A percentile compares a stretch with the other conserved stretches of the same genome.
Conservation (phyloP, 2,797 vertebrate species). For the Hyperoplus immaculatus region DNA sequence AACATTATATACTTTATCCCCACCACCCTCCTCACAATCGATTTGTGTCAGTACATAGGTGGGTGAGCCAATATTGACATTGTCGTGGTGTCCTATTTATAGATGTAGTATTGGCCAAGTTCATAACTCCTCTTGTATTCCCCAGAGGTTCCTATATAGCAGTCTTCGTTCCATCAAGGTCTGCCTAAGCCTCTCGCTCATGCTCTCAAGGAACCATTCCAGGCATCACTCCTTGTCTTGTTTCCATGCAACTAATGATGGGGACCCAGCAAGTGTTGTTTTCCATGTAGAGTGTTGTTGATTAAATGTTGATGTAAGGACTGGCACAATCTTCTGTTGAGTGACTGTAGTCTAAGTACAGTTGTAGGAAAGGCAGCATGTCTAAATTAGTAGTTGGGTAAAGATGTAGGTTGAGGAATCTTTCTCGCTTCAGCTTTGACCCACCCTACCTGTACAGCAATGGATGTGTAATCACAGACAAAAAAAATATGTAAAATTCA, state of each 20-base stretch:
- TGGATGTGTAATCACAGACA: too few relatives aligned
- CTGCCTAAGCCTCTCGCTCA: neutral
- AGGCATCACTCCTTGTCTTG: neutral
- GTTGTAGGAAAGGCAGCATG: neutral
- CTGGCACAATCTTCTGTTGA: slow-evolving; percentile 9
- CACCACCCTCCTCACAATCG: neutral
- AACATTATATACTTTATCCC: neutral
- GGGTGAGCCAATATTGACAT: neutral
- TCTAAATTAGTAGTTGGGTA: neutral
- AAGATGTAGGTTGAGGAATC: neutral
- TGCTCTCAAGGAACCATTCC: neutral
- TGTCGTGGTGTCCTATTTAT: neutral
- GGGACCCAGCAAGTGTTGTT: neutral
- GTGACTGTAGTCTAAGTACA: neutral
- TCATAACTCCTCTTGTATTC: neutral
- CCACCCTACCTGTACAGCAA: too few relatives aligned
- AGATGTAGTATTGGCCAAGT: neutral
- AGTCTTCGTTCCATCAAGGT: neutral
- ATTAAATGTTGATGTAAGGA: slow-evolving; percentile 21
- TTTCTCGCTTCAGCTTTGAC: neutral
- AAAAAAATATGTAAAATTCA: too few relatives aligned
- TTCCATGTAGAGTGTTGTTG: neutral
- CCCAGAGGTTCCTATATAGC: neutral
- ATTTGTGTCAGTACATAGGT: neutral
- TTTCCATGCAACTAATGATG: slow-evolving; percentile 46